Percentiles rank a stretch among this genome's conserved stretches.
phyloP scores from a whole-genome alignment of 1,140 invertebrate genomes.

The Pteromalus puparum region DNA sequence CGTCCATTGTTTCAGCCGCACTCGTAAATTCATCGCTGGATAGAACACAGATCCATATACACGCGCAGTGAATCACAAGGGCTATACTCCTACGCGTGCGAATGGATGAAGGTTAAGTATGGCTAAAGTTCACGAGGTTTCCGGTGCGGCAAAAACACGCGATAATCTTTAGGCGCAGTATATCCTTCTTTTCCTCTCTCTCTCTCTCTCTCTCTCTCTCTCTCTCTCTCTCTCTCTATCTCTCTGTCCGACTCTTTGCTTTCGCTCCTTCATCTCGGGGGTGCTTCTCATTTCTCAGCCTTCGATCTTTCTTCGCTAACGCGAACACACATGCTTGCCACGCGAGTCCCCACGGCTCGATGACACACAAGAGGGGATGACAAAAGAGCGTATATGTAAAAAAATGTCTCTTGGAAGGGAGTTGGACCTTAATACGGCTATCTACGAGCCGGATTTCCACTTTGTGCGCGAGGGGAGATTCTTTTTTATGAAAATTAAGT shows the following conservation, averaged over 20 bases:
- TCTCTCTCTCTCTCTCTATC: too few relatives aligned
- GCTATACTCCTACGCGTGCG: not conserved
- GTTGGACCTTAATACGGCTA: not conserved
- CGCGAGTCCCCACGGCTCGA: too few relatives aligned
- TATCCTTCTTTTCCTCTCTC: not conserved
- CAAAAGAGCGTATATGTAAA: not conserved
- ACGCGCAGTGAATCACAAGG: not conserved
- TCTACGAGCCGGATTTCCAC: not conserved
- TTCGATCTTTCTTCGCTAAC: too few relatives aligned
- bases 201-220: too few relatives aligned
- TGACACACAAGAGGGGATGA: not conserved
- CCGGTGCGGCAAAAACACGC: not conserved
- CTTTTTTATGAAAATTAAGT: not conserved
- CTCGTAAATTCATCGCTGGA: not conserved
- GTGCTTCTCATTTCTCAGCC: too few relatives aligned
- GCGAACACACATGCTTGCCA: too few relatives aligned
- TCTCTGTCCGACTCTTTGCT: not conserved
- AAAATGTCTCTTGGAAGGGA: not conserved
- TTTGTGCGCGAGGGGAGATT: not conserved
- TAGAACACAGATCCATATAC: not conserved
- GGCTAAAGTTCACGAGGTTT: slow-evolving; percentile 18
- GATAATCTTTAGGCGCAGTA: slow-evolving; percentile 18
- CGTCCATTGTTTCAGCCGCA: too few relatives aligned
- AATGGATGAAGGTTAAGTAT: slow-evolving; percentile 27
- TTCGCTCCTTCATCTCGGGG: too few relatives aligned